Percentiles rank a stretch among this genome's conserved stretches.
phyloP scores from a whole-genome alignment of 1,140 invertebrate species.

The Eufriesea mexicana region DNA sequence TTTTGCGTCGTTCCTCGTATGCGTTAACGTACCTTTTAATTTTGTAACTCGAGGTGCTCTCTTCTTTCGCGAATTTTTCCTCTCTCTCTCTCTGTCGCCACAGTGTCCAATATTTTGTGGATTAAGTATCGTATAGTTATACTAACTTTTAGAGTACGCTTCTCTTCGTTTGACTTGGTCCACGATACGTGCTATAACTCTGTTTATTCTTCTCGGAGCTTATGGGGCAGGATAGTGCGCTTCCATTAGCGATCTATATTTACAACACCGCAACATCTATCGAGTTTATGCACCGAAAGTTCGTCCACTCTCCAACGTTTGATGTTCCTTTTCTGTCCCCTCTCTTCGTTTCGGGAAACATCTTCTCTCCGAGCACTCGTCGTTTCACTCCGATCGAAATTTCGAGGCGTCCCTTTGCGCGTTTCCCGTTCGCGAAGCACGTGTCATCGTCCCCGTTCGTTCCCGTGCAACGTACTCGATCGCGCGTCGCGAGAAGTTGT shows the following conservation, averaged over 20 bases:
- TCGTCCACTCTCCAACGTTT: background rate
- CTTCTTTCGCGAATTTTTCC: too few relatives aligned
- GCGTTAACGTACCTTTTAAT: background rate
- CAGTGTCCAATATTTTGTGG: background rate
- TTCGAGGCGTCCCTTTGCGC: too few relatives aligned
- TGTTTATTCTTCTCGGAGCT: background rate
- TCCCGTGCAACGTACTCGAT: background rate
- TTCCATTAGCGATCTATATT: constrained; percentile 10
- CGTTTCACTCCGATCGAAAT: background rate
- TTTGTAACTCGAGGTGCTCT: background rate
- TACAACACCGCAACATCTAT: constrained; percentile 2
- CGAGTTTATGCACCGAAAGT: constrained; percentile 10
- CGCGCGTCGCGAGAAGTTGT: too few relatives aligned
- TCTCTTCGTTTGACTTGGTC: background rate
- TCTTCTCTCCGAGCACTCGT: background rate
- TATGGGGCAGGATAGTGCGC: background rate
- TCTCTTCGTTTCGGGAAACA: background rate
- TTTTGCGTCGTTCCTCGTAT: too few relatives aligned
- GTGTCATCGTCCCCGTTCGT: background rate
- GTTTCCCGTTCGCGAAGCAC: background rate
- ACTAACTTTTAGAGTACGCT: background rate
- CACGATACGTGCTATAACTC: background rate
- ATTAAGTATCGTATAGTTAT: background rate
- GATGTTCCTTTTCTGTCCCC: background rate
- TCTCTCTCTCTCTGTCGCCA: too few relatives aligned